phyloP scores from a whole-genome alignment of 2,113 vertebrate species.

The Perccottus glenii region DNA sequence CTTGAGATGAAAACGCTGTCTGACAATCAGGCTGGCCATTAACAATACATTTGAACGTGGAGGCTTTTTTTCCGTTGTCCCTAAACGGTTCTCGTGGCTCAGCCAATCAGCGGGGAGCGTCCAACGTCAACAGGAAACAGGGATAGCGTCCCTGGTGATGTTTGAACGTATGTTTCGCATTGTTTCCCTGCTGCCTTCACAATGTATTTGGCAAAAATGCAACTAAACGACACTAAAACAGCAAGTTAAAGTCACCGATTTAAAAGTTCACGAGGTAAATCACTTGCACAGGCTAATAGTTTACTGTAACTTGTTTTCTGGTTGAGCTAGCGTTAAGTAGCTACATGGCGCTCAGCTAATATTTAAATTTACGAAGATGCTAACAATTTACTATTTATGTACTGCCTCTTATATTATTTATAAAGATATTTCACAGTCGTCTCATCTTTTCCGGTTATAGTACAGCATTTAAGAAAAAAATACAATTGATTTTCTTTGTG shows the following conservation, averaged over 20 bases:
- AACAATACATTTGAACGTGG: too few relatives aligned
- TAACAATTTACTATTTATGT: constrained; percentile 1
- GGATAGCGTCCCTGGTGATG: constrained; percentile 67
- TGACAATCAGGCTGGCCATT: too few relatives aligned
- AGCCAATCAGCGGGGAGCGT: constrained; percentile 39
- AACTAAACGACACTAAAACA: neutral
- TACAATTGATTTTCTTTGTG: too few relatives aligned
- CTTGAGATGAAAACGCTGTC: too few relatives aligned
- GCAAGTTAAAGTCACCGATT: constrained; percentile 8
- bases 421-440: too few relatives aligned
- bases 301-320: constrained; percentile 5
- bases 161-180: neutral
- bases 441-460: too few relatives aligned
- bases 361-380: constrained; percentile 17
- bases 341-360: constrained; percentile 11
- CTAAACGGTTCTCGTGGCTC: constrained; percentile 15
- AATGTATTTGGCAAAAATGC: constrained; percentile 5
- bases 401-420: neutral
- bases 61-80: neutral
- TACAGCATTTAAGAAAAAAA: too few relatives aligned
- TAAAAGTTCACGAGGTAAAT: constrained; percentile 39
- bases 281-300: neutral
- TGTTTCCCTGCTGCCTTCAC: neutral
- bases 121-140: constrained; percentile 59
- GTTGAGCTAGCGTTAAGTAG: constrained; percentile 28